A percentile compares a stretch with the other conserved stretches of the same genome.
phyloP scores from a whole-genome alignment of 2,113 vertebrate species.

The Semicossyphus pulcher region DNA sequence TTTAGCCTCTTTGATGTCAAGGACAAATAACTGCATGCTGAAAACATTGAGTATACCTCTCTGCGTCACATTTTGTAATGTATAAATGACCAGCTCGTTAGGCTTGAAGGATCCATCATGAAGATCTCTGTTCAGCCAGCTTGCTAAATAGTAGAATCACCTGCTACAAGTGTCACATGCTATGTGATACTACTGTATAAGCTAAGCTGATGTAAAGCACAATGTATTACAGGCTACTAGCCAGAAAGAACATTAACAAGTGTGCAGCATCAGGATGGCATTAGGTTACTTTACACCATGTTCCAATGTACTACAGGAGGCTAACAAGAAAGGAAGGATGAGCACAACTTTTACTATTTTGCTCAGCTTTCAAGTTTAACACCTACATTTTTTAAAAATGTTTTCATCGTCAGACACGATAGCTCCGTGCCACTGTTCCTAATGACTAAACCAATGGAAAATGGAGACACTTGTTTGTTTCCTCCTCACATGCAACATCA shows the following conservation, averaged over 20 bases:
- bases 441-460: too few species aligned
- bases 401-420: too few species aligned
- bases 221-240: background rate
- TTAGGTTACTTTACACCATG: conserved; percentile 13
- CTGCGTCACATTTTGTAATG: background rate
- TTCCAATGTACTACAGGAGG: background rate
- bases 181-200: background rate
- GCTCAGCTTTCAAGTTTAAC: too few species aligned
- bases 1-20: too few species aligned
- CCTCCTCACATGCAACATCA: too few species aligned
- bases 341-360: too few species aligned
- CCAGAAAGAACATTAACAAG: background rate
- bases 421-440: too few species aligned
- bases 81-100: background rate
- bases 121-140: background rate
- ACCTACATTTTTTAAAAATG: too few species aligned
- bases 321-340: background rate
- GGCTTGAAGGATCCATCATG: background rate
- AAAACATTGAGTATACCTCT: too few species aligned
- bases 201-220: conserved; percentile 16
- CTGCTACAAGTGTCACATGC: background rate
- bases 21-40: too few species aligned
- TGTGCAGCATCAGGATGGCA: background rate
- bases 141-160: background rate
- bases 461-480: too few species aligned